Evolutionary conservation across 2,888 invertebrate species (phyloP).

Genomic region (Andrena hattorfiana): DNA sequence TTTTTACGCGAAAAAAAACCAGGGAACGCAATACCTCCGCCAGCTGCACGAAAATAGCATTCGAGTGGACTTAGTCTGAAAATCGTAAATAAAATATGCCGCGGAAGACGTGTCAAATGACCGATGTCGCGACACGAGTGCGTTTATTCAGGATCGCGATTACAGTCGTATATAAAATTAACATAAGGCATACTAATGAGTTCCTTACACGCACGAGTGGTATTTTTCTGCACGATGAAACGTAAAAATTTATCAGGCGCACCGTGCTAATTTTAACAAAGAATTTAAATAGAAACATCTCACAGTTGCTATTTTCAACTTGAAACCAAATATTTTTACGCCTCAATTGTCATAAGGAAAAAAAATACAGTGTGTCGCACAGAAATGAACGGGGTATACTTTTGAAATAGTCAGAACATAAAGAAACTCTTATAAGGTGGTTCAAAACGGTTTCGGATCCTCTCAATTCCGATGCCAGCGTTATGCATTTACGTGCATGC

Average conservation of each 20-base stretch:
- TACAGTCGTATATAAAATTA: not conserved
- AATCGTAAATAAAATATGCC: constrained; percentile 8
- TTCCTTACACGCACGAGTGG: not conserved
- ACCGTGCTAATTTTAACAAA: not conserved
- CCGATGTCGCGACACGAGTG: not conserved
- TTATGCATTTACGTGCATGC: too few species aligned
- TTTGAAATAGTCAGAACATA: too few species aligned
- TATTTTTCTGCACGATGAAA: not conserved
- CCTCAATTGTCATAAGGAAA: too few species aligned
- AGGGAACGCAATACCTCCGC: constrained; percentile 33
- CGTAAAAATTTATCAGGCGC: not conserved
- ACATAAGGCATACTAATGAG: constrained; percentile 3
- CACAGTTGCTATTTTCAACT: not conserved
- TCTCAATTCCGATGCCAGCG: too few species aligned
- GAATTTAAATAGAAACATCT: not conserved
- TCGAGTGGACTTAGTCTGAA: constrained; percentile 26
- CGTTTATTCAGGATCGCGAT: not conserved
- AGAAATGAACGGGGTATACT: too few species aligned
- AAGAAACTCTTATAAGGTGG: too few species aligned
- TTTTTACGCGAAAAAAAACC: constrained; percentile 55
- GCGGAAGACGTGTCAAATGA: not conserved
- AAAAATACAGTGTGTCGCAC: too few species aligned
- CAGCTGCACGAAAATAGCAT: constrained; percentile 40
- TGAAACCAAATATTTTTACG: not conserved
- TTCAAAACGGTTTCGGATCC: too few species aligned